phyloP scores from a whole-genome alignment of 2,113 vertebrate genomes.

The Prochilodus magdalenae region DNA sequence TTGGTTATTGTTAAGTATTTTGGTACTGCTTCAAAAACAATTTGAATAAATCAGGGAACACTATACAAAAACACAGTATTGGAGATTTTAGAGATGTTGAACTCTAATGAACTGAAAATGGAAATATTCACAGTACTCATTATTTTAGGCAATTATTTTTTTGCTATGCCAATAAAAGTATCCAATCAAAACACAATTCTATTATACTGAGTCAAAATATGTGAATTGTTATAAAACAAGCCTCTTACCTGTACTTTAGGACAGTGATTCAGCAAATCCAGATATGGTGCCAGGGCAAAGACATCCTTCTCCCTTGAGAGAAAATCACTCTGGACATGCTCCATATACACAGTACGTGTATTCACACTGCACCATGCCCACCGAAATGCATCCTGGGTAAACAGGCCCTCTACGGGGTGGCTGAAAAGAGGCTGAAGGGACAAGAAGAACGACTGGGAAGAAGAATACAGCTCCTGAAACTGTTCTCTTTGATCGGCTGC shows the following conservation, averaged over 20 bases:
- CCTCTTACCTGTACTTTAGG: constrained; percentile 84
- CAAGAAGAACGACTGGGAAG: constrained; percentile 79
- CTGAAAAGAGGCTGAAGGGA: constrained; percentile 86
- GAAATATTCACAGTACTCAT: no score
- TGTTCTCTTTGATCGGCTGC: constrained; percentile 77
- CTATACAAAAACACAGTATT: no score
- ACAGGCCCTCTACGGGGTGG: constrained; percentile 70
- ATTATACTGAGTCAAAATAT: no score
- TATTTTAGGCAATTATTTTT: no score
- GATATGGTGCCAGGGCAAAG: constrained; percentile 87
- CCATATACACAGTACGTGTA: constrained; percentile 91
- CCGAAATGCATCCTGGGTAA: constrained; percentile 81
- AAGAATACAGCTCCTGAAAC: constrained; percentile 73
- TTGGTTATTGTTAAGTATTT: neutral
- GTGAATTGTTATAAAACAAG: neutral
- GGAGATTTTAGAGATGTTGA: no score
- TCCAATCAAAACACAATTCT: no score
- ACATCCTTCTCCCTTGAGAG: constrained; percentile 83
- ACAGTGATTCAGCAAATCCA: constrained; percentile 94
- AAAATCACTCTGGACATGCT: constrained; percentile 67
- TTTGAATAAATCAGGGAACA: no score
- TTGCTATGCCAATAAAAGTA: no score
- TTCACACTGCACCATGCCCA: constrained; percentile 98
- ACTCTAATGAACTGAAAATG: no score
- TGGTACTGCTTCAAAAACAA: no score